Percentiles rank a stretch among this genome's conserved stretches.
Conservation (phyloP, 1,140 invertebrate genomes). For the Tachypleus tridentatus region DNA sequence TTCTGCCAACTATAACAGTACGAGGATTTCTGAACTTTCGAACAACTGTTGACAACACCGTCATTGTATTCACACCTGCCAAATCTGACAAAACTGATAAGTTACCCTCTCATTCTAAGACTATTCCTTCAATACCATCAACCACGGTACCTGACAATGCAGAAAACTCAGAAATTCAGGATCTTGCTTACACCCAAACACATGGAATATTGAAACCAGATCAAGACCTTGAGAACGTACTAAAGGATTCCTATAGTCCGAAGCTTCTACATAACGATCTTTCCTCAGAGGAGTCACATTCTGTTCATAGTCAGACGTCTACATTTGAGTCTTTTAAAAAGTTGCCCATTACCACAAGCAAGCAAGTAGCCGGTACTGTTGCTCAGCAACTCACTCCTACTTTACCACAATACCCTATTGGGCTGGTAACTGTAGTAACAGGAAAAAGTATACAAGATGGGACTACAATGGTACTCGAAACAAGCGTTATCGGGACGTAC, state of each 20-base stretch:
- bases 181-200: slow-evolving; percentile 9
- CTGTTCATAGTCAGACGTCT: slow-evolving; percentile 6
- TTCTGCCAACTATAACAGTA: slow-evolving; percentile 57
- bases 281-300: slow-evolving; percentile 6
- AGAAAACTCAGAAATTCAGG: slow-evolving; percentile 3
- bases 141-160: too few species aligned
- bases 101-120: too few species aligned
- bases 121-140: too few species aligned
- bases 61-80: slow-evolving; percentile 71
- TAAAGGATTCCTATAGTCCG: slow-evolving; percentile 14
- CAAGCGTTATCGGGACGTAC: slow-evolving; percentile 75
- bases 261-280: slow-evolving; percentile 15
- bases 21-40: slow-evolving; percentile 80
- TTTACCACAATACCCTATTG: slow-evolving; percentile 44
- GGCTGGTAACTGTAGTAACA: slow-evolving; percentile 62
- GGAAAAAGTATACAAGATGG: slow-evolving; percentile 70
- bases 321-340: too few species aligned
- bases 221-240: slow-evolving; percentile 6
- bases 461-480: slow-evolving; percentile 69
- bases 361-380: too few species aligned
- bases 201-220: slow-evolving; percentile 9
- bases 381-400: slow-evolving; percentile 6
- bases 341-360: background rate
- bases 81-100: too few species aligned
- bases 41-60: slow-evolving; percentile 74